Base-by-base conservation (phyloP, 1,140 invertebrate species). In the Zaprionus vittiger region DNA sequence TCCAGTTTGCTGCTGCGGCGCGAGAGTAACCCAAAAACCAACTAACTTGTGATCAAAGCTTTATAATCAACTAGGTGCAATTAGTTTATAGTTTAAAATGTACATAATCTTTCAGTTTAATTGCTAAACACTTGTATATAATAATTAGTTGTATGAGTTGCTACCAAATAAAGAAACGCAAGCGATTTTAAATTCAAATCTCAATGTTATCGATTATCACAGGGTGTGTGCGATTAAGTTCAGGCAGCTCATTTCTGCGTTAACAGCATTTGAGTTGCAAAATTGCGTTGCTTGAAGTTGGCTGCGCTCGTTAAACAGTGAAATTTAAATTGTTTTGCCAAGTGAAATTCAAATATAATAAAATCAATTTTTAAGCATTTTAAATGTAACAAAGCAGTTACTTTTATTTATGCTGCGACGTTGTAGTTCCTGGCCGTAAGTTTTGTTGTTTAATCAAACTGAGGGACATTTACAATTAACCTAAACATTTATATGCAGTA, bases 401-500 rank as follows among this genome's bases (percentile, higher is more conserved):
- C 47, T 22, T 52, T 52, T 52, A 52, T 52, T 52, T 52, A 11
- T 5, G 20, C 22, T 52, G 47, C 47, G 47, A 52, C 47, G 47
- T 52, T 24, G 47, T 52, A 52, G 47, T 52, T 52, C 47, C 47
- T 52, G 20, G 20, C 47, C 47, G 20, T 52, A 52, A 52, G 47
- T 52, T 52, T 22, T 52, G 9, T 52, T 24, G 20, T 52, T 52
- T 52, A 52, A 24, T 24, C 47, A 56, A 55, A 55, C 22, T n/a
- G 31, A 60, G 44, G 3, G n/a, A 52, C 12, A 38, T 71, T 59
- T 73, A 79, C 57, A 57, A 73, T 79, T 72, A 54, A 80, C 66
- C 73, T 87, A 84, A 75, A 68, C 84, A 81, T 81, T 89, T 89
- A 89, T 81, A 83, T 84, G 55, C 34, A 77, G 63, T 83, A 87